Evolutionary conservation across 2,888 invertebrate genomes (phyloP).

Genomic region (Tenthredo amoena): DNA sequence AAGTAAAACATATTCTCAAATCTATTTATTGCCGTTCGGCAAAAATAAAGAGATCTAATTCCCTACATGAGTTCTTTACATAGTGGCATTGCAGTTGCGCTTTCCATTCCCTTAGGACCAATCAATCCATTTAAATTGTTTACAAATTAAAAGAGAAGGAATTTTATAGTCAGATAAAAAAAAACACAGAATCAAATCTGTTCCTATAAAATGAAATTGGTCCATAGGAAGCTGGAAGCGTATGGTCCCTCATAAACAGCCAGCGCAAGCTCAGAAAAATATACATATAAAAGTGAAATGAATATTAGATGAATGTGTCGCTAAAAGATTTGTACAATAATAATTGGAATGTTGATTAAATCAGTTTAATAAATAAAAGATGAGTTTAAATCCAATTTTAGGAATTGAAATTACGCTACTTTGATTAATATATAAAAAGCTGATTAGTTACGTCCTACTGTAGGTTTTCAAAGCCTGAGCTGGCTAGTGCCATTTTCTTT

Average conservation of each 20-base stretch:
- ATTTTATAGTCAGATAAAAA: neutral
- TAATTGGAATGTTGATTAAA: slow-evolving; percentile 31
- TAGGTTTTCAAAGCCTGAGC: slow-evolving; percentile 37
- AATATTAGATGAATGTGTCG: slow-evolving; percentile 13
- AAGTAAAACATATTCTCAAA: neutral
- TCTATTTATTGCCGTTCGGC: slow-evolving; percentile 1
- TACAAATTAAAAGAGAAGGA: neutral
- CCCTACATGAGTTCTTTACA: slow-evolving; percentile 23
- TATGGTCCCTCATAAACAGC: slow-evolving; percentile 45
- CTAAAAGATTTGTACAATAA: slow-evolving; percentile 15
- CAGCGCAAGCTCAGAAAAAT: slow-evolving; percentile 45
- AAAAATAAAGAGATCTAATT: slow-evolving; percentile 20
- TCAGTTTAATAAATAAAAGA: slow-evolving; percentile 5
- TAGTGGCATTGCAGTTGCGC: slow-evolving; percentile 27
- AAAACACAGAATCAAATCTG: neutral
- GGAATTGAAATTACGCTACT: neutral
- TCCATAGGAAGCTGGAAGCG: slow-evolving; percentile 23
- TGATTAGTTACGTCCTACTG: neutral
- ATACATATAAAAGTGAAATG: neutral
- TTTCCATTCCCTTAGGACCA: slow-evolving; percentile 5
- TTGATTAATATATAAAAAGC: neutral
- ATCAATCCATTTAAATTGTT: neutral
- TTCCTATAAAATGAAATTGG: neutral
- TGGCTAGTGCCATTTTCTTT: slow-evolving; percentile 43
- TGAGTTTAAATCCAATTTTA: slow-evolving; percentile 10